These are phyloP conservation scores for Cryptoprocta ferox DNA, from an alignment of 2,797 vertebrate species.

Conservation along the genomic window DNA sequence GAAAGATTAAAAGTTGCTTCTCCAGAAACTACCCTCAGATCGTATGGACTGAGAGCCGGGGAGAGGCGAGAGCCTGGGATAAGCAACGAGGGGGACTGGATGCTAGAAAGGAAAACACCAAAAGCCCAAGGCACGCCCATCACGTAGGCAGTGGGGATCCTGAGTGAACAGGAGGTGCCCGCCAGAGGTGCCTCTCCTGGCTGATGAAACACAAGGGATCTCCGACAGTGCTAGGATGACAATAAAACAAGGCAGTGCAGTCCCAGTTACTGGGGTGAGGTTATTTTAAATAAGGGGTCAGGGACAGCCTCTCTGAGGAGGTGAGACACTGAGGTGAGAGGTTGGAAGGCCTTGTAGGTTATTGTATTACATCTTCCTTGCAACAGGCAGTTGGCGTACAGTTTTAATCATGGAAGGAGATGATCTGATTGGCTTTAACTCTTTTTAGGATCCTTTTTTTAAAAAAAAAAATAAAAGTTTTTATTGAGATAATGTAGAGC, in stretches of 20 bases:
- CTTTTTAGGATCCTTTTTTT: background rate
- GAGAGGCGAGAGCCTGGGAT: background rate
- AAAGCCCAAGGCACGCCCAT: background rate
- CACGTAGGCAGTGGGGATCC: too few relatives aligned
- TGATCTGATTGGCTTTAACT: background rate
- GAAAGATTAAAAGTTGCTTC: background rate
- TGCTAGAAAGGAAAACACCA: background rate
- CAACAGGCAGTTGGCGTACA: too few relatives aligned
- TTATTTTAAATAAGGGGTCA: background rate
- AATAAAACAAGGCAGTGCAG: background rate
- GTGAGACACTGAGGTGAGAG: background rate
- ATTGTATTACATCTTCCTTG: background rate
- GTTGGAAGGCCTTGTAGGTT: background rate
- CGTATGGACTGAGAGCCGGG: background rate
- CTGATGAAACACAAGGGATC: rapidly evolving
- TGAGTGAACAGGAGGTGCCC: background rate
- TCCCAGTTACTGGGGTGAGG: background rate
- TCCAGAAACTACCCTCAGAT: background rate
- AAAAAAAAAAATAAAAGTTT: background rate
- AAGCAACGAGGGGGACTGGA: background rate
- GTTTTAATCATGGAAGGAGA: background rate
- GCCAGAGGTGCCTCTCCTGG: background rate
- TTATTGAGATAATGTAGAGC: background rate
- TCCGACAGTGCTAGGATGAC: background rate
- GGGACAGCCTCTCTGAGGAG: background rate